Evolutionary conservation across 2,113 vertebrate genomes (phyloP), one percentile per base, ranked within the genome.

Genomic region (Oncorhynchus gorbuscha): DNA sequence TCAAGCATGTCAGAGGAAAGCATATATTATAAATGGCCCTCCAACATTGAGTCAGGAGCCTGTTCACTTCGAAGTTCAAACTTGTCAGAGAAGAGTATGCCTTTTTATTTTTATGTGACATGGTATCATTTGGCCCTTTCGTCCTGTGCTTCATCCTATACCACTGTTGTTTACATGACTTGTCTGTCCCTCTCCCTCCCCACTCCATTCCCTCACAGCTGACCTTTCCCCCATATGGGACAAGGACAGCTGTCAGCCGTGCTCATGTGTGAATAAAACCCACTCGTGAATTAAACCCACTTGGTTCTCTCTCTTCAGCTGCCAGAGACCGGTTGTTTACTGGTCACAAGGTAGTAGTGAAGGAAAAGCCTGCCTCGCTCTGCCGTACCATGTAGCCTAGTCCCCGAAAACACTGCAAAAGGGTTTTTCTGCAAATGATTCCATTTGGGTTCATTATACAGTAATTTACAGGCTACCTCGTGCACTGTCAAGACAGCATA

Each of bases 191-290:
- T 58, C 77, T 26, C 24, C 69, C 51, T 24, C 48, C 64, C 62
- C 48, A 20, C 73, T 74, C 71, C 73, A 72, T 58, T 72, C 80
- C 72, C 68, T 67, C 73, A 48, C 70, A 51, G 75, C 30, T 85
- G 89, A 92, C 91, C 90, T 92, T 92, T 91, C 78, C 74, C 74
- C 89, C 30, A 90, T 12, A 83, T 86, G 78, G 76, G 76, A 80
- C 59, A 32, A 77, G 71, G 73, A 59, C 48, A 69, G 28, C 28
- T 49, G 28, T 20, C 26, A 58, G 28, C 28, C 24, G 11, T 20
- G 28, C 20, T 28, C 64, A 13, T 69, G 13, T 69, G 13, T 59
- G 48, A 55, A 75, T 55, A 18, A 55, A 55, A 55, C 51, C 51
- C 14, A 55, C 51, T 55, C 1, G 39, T 45, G 39, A 45, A 11